phyloP scores from a whole-genome alignment of 2,797 vertebrate species.

The Varecia variegata region DNA sequence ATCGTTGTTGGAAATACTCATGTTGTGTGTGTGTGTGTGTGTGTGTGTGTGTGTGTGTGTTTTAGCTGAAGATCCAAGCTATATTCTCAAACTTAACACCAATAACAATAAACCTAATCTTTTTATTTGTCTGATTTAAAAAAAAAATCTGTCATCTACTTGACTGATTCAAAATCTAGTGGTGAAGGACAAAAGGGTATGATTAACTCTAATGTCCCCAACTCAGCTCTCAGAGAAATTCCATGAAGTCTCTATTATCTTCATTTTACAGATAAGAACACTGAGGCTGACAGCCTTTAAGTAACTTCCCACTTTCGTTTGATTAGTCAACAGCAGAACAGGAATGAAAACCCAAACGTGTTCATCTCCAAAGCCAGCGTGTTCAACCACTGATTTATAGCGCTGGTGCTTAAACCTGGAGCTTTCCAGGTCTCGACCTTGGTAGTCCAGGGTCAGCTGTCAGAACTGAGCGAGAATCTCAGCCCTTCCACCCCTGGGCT shows the following conservation, averaged over 20 bases:
- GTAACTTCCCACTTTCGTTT: not conserved
- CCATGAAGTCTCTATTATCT: not conserved
- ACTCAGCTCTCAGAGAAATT: not conserved
- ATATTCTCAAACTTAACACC: not conserved
- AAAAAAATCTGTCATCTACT: not conserved
- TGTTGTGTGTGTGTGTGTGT: not conserved
- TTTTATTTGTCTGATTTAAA: not conserved
- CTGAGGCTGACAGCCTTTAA: not conserved
- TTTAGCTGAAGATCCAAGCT: not conserved
- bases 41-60: not conserved
- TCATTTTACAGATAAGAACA: constrained; percentile 28
- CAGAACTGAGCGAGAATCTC: not conserved
- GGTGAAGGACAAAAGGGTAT: not conserved
- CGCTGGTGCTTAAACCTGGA: not conserved
- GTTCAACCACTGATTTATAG: not conserved
- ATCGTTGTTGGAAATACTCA: not conserved
- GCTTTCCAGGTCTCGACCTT: not conserved
- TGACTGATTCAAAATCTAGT: not conserved
- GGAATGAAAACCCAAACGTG: not conserved
- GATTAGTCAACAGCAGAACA: not conserved
- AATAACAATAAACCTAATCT: not conserved
- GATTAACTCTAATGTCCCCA: not conserved
- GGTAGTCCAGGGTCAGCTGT: fast-evolving
- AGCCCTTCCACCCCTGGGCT: not conserved
- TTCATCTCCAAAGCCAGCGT: not conserved